Evolutionary conservation across 2,888 invertebrate species (phyloP), one percentile per base, ranked within the genome.

Genomic region (Cerastis rubricosa): DNA sequence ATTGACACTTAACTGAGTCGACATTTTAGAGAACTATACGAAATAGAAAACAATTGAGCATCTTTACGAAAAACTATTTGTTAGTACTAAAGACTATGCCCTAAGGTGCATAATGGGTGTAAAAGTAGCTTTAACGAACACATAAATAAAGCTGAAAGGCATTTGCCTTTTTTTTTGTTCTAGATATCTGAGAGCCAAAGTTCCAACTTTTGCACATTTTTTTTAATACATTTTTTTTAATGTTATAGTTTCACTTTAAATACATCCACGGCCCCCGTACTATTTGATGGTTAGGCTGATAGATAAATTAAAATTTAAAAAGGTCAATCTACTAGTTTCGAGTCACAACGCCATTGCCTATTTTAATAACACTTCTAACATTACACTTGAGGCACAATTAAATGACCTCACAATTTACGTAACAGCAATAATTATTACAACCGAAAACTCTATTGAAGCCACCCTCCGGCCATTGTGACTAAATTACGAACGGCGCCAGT

Each of bases 391-490:
- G 80, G 74, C 84, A 67, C 66, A 70, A 74, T 67, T 49, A 72
- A 71, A 68, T 65, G 17, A 61, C 17, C 69, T 43, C 69, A 69
- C 71, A 74, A 65, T 85, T 78, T 74, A 86, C 66, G 69, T 79
- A 84, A 84, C 80, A 66, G 54, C 14, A 64, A 64, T 79, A 59
- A 80, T 83, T 71, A 78, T 78, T 71, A 69, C 6, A 14, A 67
- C 57, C 65, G n/a, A 78, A 85, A 83, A 66, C 65, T 84, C 66
- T 71, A 85, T 81, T 71, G 59, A 66, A 64, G 59, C 25, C 64
- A 71, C 76, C 89, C 79, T 74, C 71, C 43, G 84, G 88, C 81
- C 68, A 83, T 85, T 70, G 69, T 75, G 61, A 78, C 79, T 67
- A 87, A 84, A 88, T 82, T 80, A 80, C 74, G 25, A 77, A 66